Percentiles rank a stretch among this genome's conserved stretches.
Evolutionary conservation across 1,140 invertebrate species (phyloP).

Genomic region (Geopemphigus sp.): DNA sequence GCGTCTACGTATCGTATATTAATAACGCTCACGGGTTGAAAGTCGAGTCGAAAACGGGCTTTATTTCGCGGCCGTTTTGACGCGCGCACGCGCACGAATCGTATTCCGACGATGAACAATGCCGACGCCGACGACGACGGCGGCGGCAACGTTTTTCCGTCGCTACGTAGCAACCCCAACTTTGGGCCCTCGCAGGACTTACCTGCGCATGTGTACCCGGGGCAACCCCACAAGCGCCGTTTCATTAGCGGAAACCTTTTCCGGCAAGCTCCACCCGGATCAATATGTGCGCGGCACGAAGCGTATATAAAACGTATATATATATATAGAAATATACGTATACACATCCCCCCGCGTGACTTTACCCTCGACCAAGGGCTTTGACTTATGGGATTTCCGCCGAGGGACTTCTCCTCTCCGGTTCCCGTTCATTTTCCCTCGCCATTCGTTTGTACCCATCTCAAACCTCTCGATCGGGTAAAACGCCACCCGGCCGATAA

Average conservation of each 20-base stretch:
- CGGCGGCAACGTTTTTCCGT: neutral
- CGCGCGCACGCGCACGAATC: neutral
- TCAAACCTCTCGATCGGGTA: too few relatives aligned
- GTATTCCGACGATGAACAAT: too few relatives aligned
- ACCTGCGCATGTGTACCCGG: constrained; percentile 32
- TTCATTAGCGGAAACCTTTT: constrained; percentile 49
- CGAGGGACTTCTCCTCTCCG: constrained; percentile 2
- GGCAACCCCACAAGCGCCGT: constrained; percentile 44
- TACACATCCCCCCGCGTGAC: neutral
- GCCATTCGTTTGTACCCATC: too few relatives aligned
- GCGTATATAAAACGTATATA: too few relatives aligned
- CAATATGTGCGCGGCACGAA: neutral
- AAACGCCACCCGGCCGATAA: too few relatives aligned
- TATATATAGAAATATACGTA: neutral
- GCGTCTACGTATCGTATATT: too few relatives aligned
- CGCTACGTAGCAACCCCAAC: neutral
- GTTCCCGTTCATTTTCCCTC: neutral
- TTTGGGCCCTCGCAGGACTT: neutral
- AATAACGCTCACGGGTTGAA: too few relatives aligned
- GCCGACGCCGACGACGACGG: neutral
- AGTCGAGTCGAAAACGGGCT: too few relatives aligned
- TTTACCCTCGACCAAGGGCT: constrained; percentile 21
- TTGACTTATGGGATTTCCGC: constrained; percentile 40
- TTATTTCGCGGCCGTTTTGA: too few relatives aligned
- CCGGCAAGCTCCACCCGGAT: constrained; percentile 44